Conservation (phyloP, 53 echinoderm and acorn worm genomes). For the Echinometra lucunter region DNA sequence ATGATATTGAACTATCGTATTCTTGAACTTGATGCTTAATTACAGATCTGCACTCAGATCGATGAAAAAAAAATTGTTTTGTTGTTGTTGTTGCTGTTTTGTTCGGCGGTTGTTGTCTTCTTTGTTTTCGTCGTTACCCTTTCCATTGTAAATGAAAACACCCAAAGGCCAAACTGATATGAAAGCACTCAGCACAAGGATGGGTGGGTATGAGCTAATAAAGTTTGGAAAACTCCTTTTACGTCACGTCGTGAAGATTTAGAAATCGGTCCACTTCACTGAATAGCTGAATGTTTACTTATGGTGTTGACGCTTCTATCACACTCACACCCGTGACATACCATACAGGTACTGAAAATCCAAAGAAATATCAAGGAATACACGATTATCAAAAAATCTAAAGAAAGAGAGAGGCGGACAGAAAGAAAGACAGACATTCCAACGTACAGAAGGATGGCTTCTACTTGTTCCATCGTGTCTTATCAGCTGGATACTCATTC, state of each 20-base stretch:
- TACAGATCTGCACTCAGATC: too few relatives aligned
- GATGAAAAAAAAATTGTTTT: too few relatives aligned
- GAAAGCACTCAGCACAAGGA: neutral
- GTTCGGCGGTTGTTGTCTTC: too few relatives aligned
- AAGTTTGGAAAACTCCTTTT: neutral
- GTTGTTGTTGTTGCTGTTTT: too few relatives aligned
- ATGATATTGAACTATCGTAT: too few relatives aligned
- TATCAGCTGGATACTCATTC: too few relatives aligned
- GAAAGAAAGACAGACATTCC: too few relatives aligned
- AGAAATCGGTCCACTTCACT: neutral
- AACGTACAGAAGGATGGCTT: too few relatives aligned
- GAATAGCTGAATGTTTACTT: neutral
- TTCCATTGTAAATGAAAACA: neutral
- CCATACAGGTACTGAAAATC: neutral
- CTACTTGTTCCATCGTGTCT: too few relatives aligned
- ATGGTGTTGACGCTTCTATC: neutral
- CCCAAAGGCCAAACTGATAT: neutral
- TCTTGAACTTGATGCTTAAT: too few relatives aligned
- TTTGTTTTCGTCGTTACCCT: too few relatives aligned
- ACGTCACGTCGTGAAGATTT: neutral
- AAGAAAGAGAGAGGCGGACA: neutral
- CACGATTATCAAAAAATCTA: neutral
- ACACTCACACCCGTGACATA: neutral
- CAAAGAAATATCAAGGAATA: neutral
- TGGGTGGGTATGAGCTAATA: neutral